phyloP scores from a whole-genome alignment of 2,888 invertebrate species.

The Antitype chi region DNA sequence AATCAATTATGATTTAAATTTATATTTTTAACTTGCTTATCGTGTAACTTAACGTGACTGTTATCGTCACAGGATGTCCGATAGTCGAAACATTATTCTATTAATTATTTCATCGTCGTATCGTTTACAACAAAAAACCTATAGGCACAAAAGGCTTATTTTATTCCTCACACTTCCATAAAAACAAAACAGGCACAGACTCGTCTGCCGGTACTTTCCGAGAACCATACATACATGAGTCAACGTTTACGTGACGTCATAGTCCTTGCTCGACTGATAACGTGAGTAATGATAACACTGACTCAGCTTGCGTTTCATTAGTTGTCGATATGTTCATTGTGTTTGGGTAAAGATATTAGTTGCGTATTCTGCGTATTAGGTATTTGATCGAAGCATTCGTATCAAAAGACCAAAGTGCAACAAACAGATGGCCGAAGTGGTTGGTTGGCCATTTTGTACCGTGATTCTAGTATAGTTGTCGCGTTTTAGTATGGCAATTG shows the following conservation, averaged over 20 bases:
- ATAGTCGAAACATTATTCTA: neutral
- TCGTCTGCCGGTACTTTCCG: constrained; percentile 62
- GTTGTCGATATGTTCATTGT: constrained; percentile 21
- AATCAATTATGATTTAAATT: neutral
- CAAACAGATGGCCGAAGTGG: neutral
- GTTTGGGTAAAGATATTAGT: constrained; percentile 13
- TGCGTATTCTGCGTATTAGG: constrained; percentile 2
- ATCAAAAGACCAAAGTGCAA: constrained; percentile 28
- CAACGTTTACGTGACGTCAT: constrained; percentile 65
- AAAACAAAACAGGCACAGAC: constrained; percentile 31
- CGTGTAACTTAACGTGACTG: neutral
- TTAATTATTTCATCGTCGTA: neutral
- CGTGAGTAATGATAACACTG: constrained; percentile 63
- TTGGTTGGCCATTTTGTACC: neutral
- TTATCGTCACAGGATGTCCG: constrained; percentile 9
- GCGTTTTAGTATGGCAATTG: neutral
- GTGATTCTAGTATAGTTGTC: neutral
- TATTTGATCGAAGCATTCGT: constrained; percentile 7
- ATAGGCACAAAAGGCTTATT: neutral
- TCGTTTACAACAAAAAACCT: neutral
- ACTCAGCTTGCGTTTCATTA: constrained; percentile 43
- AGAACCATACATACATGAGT: constrained; percentile 55
- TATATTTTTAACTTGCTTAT: constrained; percentile 2
- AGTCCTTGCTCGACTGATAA: constrained; percentile 51
- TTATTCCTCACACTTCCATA: constrained; percentile 34